Base-by-base conservation (phyloP, 2,888 invertebrate species). In the Cylindroiulus punctatus region DNA sequence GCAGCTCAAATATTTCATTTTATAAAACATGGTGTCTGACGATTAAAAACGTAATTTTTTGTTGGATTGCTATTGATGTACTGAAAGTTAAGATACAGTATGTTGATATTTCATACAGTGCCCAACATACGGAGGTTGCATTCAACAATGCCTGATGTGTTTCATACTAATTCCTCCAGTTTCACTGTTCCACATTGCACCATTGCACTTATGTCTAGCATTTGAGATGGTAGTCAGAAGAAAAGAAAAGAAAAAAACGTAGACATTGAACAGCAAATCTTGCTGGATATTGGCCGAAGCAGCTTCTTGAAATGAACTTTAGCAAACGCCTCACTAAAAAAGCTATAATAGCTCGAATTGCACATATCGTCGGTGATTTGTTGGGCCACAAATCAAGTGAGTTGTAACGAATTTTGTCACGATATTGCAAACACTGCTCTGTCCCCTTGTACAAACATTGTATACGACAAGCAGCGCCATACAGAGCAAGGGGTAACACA, bases 331-430 rank as follows among this genome's bases (percentile, higher is more conserved):
- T 83, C 44, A 44, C 44, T 83, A 83, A 84, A 52, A 84, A 84
- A 84, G 84, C 57, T 57, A 57, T 84, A 84, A 84, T 84, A 52
- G 42, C 83, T n/a, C 36, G 84, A 84, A 84, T 52, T 84, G 84
- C 84, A 84, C 84, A 47, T 84, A 84, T 47, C 36, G 57, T 32
- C 30, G 32, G 84, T 84, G 84, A 84, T 84, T 84, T 84, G 84
- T 84, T 52, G 84, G 26, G 84, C 84, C 47, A 84, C 84, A 84
- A 84, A 84, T 84, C 84, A 84, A 52, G 52, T 26, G 42, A 52
- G n/a, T 57, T 52, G 47, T 52, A 47, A 84, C 84, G 47, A 84
- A 84, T 30, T 84, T 84, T 84, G 84, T 84, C 84, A 52, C 47
- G n/a, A 84, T 84, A 84, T 84, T 84, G 84, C 76, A 30, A 76